Percentiles rank a stretch among this genome's conserved stretches.
These are phyloP conservation scores for Micromesistius poutassou DNA, from an alignment of 2,797 vertebrate species.

Conservation along the genomic window DNA sequence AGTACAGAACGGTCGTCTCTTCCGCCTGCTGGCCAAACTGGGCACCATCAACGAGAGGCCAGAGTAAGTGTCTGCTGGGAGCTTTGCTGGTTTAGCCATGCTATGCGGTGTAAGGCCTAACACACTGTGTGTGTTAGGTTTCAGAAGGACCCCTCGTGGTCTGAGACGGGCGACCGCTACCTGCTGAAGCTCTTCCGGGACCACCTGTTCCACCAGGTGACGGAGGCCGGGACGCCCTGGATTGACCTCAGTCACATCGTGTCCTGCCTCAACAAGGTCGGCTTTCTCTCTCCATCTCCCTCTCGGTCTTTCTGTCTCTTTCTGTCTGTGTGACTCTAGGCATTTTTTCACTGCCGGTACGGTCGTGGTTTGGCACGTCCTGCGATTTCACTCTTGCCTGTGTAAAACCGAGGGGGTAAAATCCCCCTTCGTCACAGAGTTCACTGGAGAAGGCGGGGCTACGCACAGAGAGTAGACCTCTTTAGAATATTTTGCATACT, in stretches of 20 bases:
- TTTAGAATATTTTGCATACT: too few relatives aligned
- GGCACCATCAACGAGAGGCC: conserved; percentile 99
- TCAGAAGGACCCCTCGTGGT: conserved; percentile 98
- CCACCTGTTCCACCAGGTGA: conserved; percentile 99
- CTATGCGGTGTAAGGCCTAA: background rate
- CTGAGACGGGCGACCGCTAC: conserved; percentile 97
- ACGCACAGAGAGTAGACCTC: too few relatives aligned
- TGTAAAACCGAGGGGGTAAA: too few relatives aligned
- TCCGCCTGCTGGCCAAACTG: conserved; percentile 95
- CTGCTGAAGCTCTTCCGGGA: conserved; percentile 98
- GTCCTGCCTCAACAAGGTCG: conserved; percentile 99
- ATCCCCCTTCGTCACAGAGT: too few relatives aligned
- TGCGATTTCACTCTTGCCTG: too few relatives aligned
- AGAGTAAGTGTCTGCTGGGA: conserved; percentile 80
- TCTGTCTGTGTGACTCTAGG: background rate
- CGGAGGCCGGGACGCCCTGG: conserved; percentile 96
- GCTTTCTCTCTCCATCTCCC: conserved; percentile 9
- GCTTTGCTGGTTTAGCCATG: background rate
- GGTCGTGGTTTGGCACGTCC: too few relatives aligned
- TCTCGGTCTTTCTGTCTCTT: background rate
- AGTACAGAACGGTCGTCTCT: conserved; percentile 97
- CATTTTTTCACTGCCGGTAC: too few relatives aligned
- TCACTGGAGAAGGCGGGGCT: too few relatives aligned
- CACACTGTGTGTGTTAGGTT: conserved; percentile 74
- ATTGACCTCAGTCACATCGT: conserved; percentile 99